These are phyloP conservation scores for Numenius phaeopus DNA, from an alignment of 2,797 vertebrate genomes.

Conservation along the genomic window DNA sequence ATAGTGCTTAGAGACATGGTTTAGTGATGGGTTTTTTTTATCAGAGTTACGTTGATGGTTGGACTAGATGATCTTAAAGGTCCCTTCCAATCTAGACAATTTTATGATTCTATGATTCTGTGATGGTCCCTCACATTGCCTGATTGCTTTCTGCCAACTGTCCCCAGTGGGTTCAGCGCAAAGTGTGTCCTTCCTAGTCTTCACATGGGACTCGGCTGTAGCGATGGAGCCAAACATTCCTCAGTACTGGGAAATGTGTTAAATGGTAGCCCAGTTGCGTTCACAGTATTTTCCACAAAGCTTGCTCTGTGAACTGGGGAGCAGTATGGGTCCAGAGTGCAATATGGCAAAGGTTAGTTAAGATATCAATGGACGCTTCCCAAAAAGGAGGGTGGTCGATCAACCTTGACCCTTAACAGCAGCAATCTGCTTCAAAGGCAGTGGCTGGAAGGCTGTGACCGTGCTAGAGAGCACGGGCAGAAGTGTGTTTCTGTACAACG, in stretches of 20 bases:
- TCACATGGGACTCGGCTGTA: neutral
- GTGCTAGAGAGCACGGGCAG: too few relatives aligned
- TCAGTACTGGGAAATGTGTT: neutral
- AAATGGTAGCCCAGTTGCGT: neutral
- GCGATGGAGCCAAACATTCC: neutral
- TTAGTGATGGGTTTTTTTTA: too few relatives aligned
- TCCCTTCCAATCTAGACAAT: too few relatives aligned
- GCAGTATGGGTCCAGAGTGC: conserved; percentile 15
- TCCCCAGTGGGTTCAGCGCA: neutral
- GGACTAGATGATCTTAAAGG: too few relatives aligned
- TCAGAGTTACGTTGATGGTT: too few relatives aligned
- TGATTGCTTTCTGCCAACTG: neutral
- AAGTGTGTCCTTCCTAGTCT: neutral
- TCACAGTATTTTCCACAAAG: neutral
- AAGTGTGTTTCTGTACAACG: too few relatives aligned
- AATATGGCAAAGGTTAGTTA: conserved; percentile 35
- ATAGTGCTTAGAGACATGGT: too few relatives aligned
- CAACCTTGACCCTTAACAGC: conserved; percentile 2
- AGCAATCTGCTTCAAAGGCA: conserved; percentile 12
- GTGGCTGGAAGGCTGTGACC: neutral
- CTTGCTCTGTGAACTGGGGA: neutral
- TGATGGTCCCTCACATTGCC: neutral
- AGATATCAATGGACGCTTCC: neutral
- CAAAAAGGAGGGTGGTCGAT: neutral
- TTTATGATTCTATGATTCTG: too few relatives aligned